Evolutionary conservation across 2,888 invertebrate genomes (phyloP).

Genomic region (Caenorhabditis macrosperma): DNA sequence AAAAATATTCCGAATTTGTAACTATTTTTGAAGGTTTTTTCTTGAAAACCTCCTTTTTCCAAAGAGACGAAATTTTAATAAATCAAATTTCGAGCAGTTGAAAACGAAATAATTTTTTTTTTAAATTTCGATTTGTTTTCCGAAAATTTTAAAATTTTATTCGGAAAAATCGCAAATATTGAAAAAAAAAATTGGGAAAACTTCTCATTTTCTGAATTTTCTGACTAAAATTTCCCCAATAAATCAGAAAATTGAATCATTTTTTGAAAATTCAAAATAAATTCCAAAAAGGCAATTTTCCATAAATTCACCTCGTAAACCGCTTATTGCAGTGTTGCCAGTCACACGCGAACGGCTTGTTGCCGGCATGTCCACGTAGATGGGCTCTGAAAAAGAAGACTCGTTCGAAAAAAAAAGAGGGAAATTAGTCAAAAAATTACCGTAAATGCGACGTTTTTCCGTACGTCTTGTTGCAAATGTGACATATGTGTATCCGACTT

Average conservation of each 20-base stretch:
- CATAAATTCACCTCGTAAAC: constrained; percentile 71
- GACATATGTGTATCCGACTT: constrained; percentile 77
- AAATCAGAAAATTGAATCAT: not conserved
- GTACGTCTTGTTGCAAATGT: constrained; percentile 78
- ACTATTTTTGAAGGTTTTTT: too few species aligned
- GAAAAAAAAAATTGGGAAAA: not conserved
- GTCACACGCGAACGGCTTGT: constrained; percentile 79
- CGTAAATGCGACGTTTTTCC: constrained; percentile 67
- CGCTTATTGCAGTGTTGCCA: constrained; percentile 78
- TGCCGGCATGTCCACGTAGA: constrained; percentile 73
- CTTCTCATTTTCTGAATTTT: not conserved
- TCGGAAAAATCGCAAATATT: not conserved
- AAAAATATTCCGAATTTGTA: too few species aligned
- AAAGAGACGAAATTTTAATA: too few species aligned
- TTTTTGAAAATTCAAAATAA: not conserved
- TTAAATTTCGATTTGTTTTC: not conserved
- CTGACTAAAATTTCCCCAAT: constrained; percentile 4
- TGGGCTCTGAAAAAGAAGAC: constrained; percentile 56
- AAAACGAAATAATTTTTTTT: not conserved
- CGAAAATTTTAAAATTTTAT: not conserved
- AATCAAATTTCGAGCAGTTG: not conserved
- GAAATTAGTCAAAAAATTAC: constrained; percentile 14
- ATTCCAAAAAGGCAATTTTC: too few species aligned
- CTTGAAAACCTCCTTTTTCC: too few species aligned
- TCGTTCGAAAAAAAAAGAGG: not conserved